Evolutionary conservation across 2,888 invertebrate species (phyloP).

Genomic region (Diadegma fenestrale): DNA sequence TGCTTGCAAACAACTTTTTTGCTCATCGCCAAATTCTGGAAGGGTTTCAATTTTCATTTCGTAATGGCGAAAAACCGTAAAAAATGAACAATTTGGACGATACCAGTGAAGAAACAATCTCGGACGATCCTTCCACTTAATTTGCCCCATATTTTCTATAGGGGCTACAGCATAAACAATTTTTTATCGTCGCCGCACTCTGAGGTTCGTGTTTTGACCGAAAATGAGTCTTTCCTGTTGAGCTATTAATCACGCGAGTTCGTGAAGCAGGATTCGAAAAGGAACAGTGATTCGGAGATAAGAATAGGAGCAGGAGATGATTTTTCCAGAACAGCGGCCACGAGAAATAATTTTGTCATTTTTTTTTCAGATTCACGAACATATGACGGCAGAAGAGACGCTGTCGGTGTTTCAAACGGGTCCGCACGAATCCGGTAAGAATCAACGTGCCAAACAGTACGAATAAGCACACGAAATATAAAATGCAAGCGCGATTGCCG

Average conservation of each 20-base stretch:
- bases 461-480: conserved; percentile 1
- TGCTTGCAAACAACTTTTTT: too few relatives aligned
- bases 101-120: background rate
- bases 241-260: background rate
- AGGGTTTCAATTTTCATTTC: too few relatives aligned
- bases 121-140: background rate
- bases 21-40: too few relatives aligned
- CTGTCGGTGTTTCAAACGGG: conserved; percentile 93
- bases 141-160: background rate
- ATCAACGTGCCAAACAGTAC: conserved; percentile 35
- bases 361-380: conserved; percentile 93
- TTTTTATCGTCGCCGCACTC: background rate
- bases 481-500: background rate
- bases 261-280: background rate
- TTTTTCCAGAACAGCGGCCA: conserved; percentile 22
- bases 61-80: background rate
- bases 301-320: background rate
- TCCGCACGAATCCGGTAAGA: conserved; percentile 88
- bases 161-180: background rate
- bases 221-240: background rate
- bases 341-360: conserved; percentile 50
- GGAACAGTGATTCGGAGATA: background rate
- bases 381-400: conserved; percentile 94
- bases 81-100: background rate
- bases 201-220: conserved; percentile 1